These are phyloP conservation scores for Phocides pigmalion DNA, from an alignment of 1,140 invertebrate genomes.

Conservation along the genomic window DNA sequence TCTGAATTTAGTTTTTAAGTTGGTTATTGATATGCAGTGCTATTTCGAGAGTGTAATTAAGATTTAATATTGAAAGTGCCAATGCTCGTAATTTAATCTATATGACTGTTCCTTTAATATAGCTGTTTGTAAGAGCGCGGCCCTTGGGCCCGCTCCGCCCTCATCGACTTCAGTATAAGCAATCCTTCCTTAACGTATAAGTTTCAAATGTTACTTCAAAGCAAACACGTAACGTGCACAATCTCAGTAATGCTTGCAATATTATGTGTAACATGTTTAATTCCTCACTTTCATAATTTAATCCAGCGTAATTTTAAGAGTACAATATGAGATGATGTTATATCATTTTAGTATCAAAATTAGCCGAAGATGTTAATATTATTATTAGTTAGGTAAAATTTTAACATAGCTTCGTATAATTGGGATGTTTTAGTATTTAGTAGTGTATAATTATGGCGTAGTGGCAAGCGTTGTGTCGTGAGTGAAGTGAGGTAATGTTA, in stretches of 20 bases:
- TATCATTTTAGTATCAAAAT: slow-evolving; percentile 85
- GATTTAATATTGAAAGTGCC: slow-evolving; percentile 84
- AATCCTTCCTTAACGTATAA: slow-evolving; percentile 63
- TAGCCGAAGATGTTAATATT: slow-evolving; percentile 84
- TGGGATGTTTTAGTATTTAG: slow-evolving; percentile 83
- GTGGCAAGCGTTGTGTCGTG: slow-evolving; percentile 78
- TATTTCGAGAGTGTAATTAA: slow-evolving; percentile 84
- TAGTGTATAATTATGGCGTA: slow-evolving; percentile 79
- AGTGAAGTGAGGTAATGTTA: slow-evolving; percentile 63
- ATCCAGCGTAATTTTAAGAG: slow-evolving; percentile 84
- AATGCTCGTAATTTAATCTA: slow-evolving; percentile 84
- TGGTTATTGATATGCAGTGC: slow-evolving; percentile 84
- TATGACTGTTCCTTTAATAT: slow-evolving; percentile 81
- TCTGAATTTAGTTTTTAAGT: slow-evolving; percentile 85
- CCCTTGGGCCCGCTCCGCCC: slow-evolving; percentile 33
- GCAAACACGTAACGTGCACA: slow-evolving; percentile 78
- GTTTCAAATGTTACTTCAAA: slow-evolving; percentile 61
- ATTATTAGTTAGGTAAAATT: slow-evolving; percentile 83
- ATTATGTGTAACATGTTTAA: slow-evolving; percentile 77
- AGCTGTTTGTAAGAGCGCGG: slow-evolving; percentile 54
- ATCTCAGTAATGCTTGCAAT: slow-evolving; percentile 85
- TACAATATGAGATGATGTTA: slow-evolving; percentile 84
- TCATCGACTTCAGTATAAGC: slow-evolving; percentile 63
- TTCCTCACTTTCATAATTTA: slow-evolving; percentile 80
- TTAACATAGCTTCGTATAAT: slow-evolving; percentile 84